Base-by-base conservation (phyloP, 2,888 invertebrate genomes). In the Apodemia mormo region DNA sequence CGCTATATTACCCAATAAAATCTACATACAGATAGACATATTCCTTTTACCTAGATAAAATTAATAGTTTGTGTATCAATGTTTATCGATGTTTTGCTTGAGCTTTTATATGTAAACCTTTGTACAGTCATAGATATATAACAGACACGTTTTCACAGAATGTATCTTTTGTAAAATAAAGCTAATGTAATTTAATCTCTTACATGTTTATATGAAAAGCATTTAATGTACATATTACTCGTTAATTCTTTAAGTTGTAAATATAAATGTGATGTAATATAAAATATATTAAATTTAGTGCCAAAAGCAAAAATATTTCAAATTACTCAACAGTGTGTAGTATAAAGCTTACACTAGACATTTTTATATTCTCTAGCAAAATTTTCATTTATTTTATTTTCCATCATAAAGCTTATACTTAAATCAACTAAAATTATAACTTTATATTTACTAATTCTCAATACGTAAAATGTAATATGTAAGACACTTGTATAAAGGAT, bases 211-310 rank as follows among this genome's bases (percentile, higher is more conserved):
- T 74, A 75, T 72, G 69, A 73, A 74, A 72, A 81, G 80, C 80
- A 78, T 75, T 70, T 78, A 86, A 83, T 79, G 77, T 92, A 88
- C 89, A 90, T 89, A 87, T 49, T 81, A 77, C 79, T 65, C 68
- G 68, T 69, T 54, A 69, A 64, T 77, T 75, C 77, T 75, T 76
- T 91, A 90, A 90, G 88, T 83, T 93, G 92, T 93, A 93, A 89
- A 92, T 93, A 91, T 79, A 82, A 86, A 85, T 85, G 85, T 88
- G 87, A 85, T 89, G 86, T 91, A 89, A 49, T n/a, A 49, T 49
- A 49, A 86, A 79, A 84, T 83, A 80, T 83, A 88, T 90, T 83
- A 82, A 90, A 88, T 87, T 90, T 93, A 92, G 92, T 93, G 92
- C 92, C 92, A 93, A 93, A 82, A 89, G 90, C 89, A 88, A 88